A percentile compares a stretch with the other conserved stretches of the same genome.
Evolutionary conservation across 2,797 vertebrate species (phyloP).

Genomic region (Microtus agrestis): DNA sequence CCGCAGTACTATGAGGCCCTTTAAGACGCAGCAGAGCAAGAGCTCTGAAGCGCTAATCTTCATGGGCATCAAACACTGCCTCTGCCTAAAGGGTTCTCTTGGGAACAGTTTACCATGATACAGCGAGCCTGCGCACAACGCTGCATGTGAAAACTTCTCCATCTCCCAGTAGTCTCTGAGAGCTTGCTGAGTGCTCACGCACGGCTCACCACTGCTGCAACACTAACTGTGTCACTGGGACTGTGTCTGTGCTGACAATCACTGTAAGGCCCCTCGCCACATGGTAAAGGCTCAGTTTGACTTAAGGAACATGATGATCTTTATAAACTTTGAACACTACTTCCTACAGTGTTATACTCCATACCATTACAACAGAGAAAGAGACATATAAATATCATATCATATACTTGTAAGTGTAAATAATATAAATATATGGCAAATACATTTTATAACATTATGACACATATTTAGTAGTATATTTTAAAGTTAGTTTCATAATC

Average conservation of each 20-base stretch:
- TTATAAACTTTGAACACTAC: slow-evolving; percentile 10
- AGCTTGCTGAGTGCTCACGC: background rate
- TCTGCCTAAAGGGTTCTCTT: background rate
- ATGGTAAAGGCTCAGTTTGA: background rate
- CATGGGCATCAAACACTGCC: background rate
- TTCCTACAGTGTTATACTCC: background rate
- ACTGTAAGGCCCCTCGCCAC: background rate
- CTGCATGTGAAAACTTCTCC: too few relatives aligned
- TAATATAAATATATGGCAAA: background rate
- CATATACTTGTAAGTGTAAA: background rate
- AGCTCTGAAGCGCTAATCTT: background rate
- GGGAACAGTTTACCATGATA: background rate
- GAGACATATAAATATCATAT: background rate
- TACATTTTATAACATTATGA: slow-evolving; percentile 3
- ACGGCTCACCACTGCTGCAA: background rate
- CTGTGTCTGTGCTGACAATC: background rate
- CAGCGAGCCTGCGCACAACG: too few relatives aligned
- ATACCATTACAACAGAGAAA: too few relatives aligned
- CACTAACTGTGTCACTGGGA: background rate
- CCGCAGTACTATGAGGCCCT: slow-evolving; percentile 42
- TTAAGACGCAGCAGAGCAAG: background rate
- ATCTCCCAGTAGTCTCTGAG: background rate
- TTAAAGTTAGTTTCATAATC: background rate
- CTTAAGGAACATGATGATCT: background rate
- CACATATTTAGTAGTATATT: background rate